Evolutionary conservation across 2,888 invertebrate genomes (phyloP).

Genomic region (Ethmia dodecea): DNA sequence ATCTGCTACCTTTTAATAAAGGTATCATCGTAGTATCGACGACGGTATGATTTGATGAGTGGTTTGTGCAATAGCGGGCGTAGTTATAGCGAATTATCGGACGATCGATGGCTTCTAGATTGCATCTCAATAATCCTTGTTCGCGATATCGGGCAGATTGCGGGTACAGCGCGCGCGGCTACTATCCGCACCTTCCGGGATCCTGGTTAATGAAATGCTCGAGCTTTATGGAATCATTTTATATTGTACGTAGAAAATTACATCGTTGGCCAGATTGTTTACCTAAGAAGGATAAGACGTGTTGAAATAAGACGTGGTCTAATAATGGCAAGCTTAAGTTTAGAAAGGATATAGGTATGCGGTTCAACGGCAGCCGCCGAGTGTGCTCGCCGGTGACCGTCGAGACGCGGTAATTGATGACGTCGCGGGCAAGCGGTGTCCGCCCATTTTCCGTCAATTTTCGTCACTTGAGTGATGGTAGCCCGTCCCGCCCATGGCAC

Average conservation of each 20-base stretch:
- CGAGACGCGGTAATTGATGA: slow-evolving; percentile 74
- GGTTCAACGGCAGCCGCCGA: slow-evolving; percentile 42
- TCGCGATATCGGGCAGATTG: slow-evolving; percentile 60
- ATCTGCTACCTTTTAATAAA: slow-evolving; percentile 69
- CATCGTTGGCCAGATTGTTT: slow-evolving; percentile 8
- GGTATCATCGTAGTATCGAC: slow-evolving; percentile 60
- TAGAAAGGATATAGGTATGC: slow-evolving; percentile 61
- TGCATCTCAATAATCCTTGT: slow-evolving; percentile 72
- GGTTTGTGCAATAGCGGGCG: slow-evolving; percentile 61
- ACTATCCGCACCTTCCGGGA: slow-evolving; percentile 56
- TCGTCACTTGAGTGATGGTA: slow-evolving; percentile 77
- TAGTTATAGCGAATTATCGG: slow-evolving; percentile 69
- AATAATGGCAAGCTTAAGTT: slow-evolving; percentile 39
- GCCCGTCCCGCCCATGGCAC: slow-evolving; percentile 59
- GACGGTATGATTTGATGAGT: slow-evolving; percentile 60
- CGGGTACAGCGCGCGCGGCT: slow-evolving; percentile 46
- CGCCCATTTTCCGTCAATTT: slow-evolving; percentile 79
- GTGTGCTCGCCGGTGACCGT: slow-evolving; percentile 61
- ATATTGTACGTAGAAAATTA: background rate
- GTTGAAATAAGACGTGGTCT: slow-evolving; percentile 35
- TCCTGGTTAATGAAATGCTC: slow-evolving; percentile 38
- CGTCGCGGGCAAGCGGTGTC: slow-evolving; percentile 73
- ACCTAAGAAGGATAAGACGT: slow-evolving; percentile 13
- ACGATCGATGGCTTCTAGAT: slow-evolving; percentile 70
- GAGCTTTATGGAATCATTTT: slow-evolving; percentile 14